Evolutionary conservation across 2,797 vertebrate species (phyloP).

Genomic region (Manis crassicaudata): DNA sequence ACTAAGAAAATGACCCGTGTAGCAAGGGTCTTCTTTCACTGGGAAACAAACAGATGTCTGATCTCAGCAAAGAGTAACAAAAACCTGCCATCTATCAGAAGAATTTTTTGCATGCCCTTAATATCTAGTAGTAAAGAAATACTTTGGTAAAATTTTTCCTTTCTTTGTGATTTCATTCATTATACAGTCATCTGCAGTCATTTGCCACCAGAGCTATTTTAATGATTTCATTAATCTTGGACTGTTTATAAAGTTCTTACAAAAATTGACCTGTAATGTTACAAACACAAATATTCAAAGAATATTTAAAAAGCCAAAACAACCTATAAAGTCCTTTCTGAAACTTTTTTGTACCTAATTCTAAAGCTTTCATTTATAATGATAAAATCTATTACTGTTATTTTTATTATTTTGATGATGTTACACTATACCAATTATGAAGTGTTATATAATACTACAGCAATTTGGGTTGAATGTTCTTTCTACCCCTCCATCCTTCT

Average conservation of each 20-base stretch:
- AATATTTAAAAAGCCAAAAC: neutral
- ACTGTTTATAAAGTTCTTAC: conserved; percentile 6
- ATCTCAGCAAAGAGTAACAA: conserved; percentile 80
- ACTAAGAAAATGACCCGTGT: conserved; percentile 88
- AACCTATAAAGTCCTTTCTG: neutral
- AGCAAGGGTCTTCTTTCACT: conserved; percentile 86
- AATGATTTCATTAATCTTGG: conserved; percentile 38
- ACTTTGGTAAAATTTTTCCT: conserved; percentile 1
- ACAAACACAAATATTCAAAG: conserved; percentile 1
- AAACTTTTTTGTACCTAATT: neutral
- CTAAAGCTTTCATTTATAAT: neutral
- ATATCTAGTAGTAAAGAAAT: conserved; percentile 74
- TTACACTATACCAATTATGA: neutral
- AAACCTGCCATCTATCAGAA: conserved; percentile 80
- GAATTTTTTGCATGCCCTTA: conserved; percentile 79
- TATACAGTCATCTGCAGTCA: neutral
- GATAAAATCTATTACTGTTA: conserved; percentile 34
- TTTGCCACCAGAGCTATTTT: conserved; percentile 8
- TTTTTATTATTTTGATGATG: conserved; percentile 41
- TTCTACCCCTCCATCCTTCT: neutral
- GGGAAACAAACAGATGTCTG: conserved; percentile 88
- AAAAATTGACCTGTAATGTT: conserved; percentile 30
- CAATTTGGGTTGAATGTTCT: neutral
- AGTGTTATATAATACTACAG: neutral
- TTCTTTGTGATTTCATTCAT: conserved; percentile 12